Percentiles rank a stretch among this genome's conserved stretches.
Conservation (phyloP, 2,113 vertebrate genomes). For the Brachirus orientalis region DNA sequence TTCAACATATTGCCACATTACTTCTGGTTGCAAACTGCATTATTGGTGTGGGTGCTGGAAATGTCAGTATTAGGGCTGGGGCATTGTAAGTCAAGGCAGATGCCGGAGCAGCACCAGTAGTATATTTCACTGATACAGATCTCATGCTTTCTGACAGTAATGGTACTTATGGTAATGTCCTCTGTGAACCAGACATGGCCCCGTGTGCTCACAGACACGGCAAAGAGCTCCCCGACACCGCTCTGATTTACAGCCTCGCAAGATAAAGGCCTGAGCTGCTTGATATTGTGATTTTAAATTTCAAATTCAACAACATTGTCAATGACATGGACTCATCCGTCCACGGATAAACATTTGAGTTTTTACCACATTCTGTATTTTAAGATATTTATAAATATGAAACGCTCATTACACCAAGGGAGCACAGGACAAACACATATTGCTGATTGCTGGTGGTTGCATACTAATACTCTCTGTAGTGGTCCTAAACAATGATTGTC, state of each 20-base stretch:
- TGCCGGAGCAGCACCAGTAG: slow-evolving; percentile 41
- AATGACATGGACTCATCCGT: not conserved
- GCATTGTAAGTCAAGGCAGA: slow-evolving; percentile 67
- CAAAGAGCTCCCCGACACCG: slow-evolving; percentile 41
- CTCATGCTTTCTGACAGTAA: slow-evolving; percentile 74
- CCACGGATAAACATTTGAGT: slow-evolving; percentile 1
- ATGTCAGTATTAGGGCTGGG: slow-evolving; percentile 60
- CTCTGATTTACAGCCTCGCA: slow-evolving; percentile 62
- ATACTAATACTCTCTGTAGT: too few relatives aligned
- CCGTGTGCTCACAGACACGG: slow-evolving; percentile 48
- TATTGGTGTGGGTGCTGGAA: slow-evolving; percentile 46
- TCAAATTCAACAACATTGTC: slow-evolving; percentile 29
- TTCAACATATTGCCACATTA: slow-evolving; percentile 52
- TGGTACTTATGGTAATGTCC: slow-evolving; percentile 75
- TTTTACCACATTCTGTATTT: not conserved
- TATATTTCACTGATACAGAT: slow-evolving; percentile 71
- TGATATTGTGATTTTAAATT: slow-evolving; percentile 59
- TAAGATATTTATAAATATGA: not conserved
- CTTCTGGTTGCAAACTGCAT: slow-evolving; percentile 41
- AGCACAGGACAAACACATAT: not conserved
- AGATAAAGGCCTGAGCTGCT: slow-evolving; percentile 25
- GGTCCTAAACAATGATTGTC: too few relatives aligned
- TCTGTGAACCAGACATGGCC: slow-evolving; percentile 68
- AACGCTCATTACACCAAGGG: not conserved
- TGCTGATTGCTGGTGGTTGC: too few relatives aligned